Evolutionary conservation across 2,113 vertebrate species (phyloP).

Genomic region (Semnornis frantzii): DNA sequence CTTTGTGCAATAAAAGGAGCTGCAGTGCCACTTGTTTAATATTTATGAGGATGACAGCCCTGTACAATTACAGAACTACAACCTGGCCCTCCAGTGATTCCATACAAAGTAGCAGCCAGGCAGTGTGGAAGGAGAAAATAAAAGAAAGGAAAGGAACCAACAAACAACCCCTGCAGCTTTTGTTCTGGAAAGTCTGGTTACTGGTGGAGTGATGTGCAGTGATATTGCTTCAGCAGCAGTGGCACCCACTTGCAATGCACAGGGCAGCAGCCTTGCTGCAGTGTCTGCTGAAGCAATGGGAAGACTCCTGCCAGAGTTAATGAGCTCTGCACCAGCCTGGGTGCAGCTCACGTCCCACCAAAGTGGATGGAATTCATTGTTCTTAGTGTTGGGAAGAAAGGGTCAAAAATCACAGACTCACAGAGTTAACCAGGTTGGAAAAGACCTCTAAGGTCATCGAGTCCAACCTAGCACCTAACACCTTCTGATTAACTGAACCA

Average conservation of each 20-base stretch:
- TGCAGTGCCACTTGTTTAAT: constrained; percentile 53
- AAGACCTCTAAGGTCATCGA: no score
- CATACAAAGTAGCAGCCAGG: constrained; percentile 1
- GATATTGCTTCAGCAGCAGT: background rate
- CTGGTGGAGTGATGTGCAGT: background rate
- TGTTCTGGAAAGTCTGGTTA: background rate
- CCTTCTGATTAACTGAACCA: no score
- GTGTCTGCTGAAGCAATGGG: background rate
- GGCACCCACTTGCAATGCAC: background rate
- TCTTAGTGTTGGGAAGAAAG: background rate
- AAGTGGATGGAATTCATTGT: background rate
- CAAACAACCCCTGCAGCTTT: background rate
- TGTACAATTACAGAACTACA: constrained; percentile 54
- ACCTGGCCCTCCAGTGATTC: constrained; percentile 41
- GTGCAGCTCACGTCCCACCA: background rate
- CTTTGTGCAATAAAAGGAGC: constrained; percentile 60
- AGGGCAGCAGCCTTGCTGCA: background rate
- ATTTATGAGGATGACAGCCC: constrained; percentile 60
- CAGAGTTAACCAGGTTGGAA: no score
- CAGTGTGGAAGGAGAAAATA: background rate
- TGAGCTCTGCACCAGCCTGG: background rate
- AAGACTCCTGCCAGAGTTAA: background rate
- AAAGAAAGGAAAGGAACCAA: background rate
- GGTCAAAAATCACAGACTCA: background rate
- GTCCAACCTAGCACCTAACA: no score